Evolutionary conservation across 2,888 invertebrate genomes (phyloP).

Genomic region (Uropetala carovei): DNA sequence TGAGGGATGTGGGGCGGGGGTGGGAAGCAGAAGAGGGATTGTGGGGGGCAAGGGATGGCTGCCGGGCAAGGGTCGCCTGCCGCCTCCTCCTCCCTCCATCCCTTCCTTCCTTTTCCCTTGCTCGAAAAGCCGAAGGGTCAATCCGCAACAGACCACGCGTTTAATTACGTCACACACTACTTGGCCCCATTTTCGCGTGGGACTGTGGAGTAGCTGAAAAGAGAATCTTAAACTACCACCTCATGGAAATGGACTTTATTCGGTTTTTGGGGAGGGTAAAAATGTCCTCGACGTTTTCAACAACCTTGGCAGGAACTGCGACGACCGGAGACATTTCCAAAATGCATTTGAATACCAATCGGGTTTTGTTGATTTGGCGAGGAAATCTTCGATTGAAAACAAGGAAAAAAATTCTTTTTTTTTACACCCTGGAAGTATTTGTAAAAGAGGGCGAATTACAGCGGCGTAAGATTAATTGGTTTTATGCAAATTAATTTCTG

Average conservation of each 20-base stretch:
- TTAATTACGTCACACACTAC: conserved; percentile 25
- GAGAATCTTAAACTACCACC: conserved; percentile 21
- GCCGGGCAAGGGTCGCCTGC: not conserved
- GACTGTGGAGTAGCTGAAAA: conserved; percentile 8
- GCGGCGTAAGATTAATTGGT: not conserved
- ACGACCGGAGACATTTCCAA: not conserved
- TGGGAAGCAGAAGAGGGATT: not conserved
- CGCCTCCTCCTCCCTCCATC: too few species aligned
- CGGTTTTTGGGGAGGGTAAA: not conserved
- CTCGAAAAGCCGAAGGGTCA: conserved; percentile 29
- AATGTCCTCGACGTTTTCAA: not conserved
- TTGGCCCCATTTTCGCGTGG: conserved; percentile 18
- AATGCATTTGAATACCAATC: conserved; percentile 23
- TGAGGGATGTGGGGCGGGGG: not conserved
- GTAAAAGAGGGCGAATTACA: not conserved
- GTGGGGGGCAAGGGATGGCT: not conserved
- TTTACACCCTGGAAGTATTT: not conserved
- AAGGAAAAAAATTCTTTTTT: not conserved
- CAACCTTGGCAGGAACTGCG: not conserved
- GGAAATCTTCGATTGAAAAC: conserved; percentile 12
- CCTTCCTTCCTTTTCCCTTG: not conserved
- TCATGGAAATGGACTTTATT: conserved; percentile 13
- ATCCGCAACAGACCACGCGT: conserved; percentile 32
- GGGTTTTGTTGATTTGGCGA: not conserved
- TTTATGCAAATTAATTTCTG: conserved; percentile 23